Conservation (phyloP, 2,888 invertebrate species). For the Helleia helle region DNA sequence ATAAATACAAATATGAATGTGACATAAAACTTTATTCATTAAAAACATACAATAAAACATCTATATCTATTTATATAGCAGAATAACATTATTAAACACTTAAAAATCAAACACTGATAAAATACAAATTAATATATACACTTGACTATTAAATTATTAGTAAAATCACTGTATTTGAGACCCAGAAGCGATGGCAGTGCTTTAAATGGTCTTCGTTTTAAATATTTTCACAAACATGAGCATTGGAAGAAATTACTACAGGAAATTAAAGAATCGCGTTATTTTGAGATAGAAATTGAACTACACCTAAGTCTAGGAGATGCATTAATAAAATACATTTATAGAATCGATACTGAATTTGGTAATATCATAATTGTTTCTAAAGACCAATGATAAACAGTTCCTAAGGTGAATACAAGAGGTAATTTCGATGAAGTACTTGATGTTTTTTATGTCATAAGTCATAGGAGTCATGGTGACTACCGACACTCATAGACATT, state of each 20-base stretch:
- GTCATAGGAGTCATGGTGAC: too few species aligned
- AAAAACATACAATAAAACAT: conserved; percentile 26
- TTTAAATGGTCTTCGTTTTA: conserved; percentile 8
- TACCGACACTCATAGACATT: too few species aligned
- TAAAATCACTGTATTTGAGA: conserved; percentile 6
- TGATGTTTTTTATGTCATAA: too few species aligned
- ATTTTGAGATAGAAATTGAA: conserved; percentile 22
- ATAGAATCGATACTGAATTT: conserved; percentile 23
- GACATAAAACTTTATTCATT: conserved; percentile 23
- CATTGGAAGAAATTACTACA: conserved; percentile 1
- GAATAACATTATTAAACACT: conserved; percentile 20
- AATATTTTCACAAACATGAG: background rate
- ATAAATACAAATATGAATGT: conserved; percentile 9
- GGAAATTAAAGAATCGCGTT: conserved; percentile 1
- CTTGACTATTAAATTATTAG: background rate
- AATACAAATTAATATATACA: conserved; percentile 1
- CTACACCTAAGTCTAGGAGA: conserved; percentile 54
- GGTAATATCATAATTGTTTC: background rate
- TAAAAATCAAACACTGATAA: conserved; percentile 13
- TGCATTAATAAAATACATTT: conserved; percentile 40
- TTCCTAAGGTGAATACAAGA: too few species aligned
- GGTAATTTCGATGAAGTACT: too few species aligned
- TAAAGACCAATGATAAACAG: too few species aligned
- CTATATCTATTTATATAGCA: conserved; percentile 29
- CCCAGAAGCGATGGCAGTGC: conserved; percentile 13